Evolutionary conservation across 2,888 invertebrate genomes (phyloP), one percentile per base, ranked within the genome.

Genomic region (Osmoderma eremita): DNA sequence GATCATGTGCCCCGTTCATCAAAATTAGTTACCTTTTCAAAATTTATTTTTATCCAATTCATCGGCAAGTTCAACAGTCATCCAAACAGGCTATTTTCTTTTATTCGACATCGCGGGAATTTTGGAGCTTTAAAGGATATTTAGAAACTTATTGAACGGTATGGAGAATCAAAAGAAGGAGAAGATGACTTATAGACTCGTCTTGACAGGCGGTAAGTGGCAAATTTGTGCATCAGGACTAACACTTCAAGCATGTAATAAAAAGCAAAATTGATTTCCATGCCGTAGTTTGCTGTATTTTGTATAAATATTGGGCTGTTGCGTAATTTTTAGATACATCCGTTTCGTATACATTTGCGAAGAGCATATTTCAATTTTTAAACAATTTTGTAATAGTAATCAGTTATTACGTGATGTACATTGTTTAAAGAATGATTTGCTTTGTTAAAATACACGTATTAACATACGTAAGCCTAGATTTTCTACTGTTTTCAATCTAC

Each of bases 171-270:
- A 51, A 6, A 58, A 58, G 39, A 17, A 58, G 24, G 86, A 88
- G 78, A 90, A 89, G 84, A 90, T 89, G 75, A 88, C 93, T 75
- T 94, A 94, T 85, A 92, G 90, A 84, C 85, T 95, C 76, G 94
- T 95, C 74, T 87, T 95, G 73, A 95, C 95, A 75, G 95, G 95
- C 86, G 94, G 94, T 94, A 87, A 88, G 90, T 84, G 58, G 20
- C 20, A 48, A 17, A 10, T 48, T 18, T n/a, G 20, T 12, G 15
- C 17, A 3, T 10, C 41, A 36, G 5, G 5, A 36, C 36, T 10
- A 36, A 5, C 36, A 41, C 12, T 41, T 1, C 6, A 3, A n/a
- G 17, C 17, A 42, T 42, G 42, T 6, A 10, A 6, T 13, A 42
- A 13, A 42, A 42, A 17, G 5, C 45, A 17, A 17, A 17, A 45